Conservation (phyloP, 2,113 vertebrate species). For the Neolamprologus devosi region DNA sequence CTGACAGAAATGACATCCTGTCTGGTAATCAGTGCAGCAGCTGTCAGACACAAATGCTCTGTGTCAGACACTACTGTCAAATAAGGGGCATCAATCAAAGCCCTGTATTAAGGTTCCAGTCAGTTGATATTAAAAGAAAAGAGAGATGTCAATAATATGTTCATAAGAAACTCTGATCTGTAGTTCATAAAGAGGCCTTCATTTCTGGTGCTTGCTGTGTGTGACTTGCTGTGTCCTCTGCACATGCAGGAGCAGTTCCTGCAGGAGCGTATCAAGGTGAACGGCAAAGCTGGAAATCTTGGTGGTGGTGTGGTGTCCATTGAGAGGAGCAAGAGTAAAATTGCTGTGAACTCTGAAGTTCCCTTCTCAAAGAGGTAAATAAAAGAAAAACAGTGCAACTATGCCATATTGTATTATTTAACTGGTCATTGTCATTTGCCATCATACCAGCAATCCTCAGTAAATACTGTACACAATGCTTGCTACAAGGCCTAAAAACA, state of each 20-base stretch:
- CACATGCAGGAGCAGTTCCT: slow-evolving; percentile 89
- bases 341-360: slow-evolving; percentile 91
- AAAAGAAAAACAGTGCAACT: background rate
- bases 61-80: background rate
- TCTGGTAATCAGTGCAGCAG: background rate
- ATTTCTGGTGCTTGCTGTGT: background rate
- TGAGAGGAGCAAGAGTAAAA: slow-evolving; percentile 96
- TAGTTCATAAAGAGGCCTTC: background rate
- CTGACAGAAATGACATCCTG: background rate
- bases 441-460: background rate
- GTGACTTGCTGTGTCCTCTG: background rate
- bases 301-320: slow-evolving; percentile 91
- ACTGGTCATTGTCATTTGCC: background rate
- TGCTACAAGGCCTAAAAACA: background rate
- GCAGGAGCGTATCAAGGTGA: slow-evolving; percentile 96
- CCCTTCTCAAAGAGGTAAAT: slow-evolving; percentile 97
- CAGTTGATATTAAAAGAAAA: background rate
- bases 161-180: background rate
- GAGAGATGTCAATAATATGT: background rate
- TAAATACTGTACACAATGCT: background rate
- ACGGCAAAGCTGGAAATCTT: slow-evolving; percentile 90
- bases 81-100: background rate
- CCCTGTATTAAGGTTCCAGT: background rate
- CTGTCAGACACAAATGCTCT: background rate
- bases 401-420: background rate